Conservation (phyloP, 2,888 invertebrate species). For the Trissolcus japonicus region DNA sequence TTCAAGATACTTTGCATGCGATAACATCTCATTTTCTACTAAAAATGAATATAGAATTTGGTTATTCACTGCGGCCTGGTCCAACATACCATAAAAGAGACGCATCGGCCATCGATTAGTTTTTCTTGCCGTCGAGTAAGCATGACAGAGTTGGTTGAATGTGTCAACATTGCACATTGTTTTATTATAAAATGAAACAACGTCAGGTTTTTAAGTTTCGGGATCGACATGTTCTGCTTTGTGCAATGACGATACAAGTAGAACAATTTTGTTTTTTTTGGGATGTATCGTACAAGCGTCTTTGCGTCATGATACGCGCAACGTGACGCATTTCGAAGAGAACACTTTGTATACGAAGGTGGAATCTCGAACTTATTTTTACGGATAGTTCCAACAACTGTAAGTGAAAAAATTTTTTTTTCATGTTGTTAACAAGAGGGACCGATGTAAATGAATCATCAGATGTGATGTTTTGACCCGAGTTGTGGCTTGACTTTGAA, state of each 20-base stretch:
- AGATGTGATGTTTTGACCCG: conserved; percentile 32
- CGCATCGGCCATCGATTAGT: conserved; percentile 63
- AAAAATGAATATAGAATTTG: conserved; percentile 37
- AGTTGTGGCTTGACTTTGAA: conserved; percentile 30
- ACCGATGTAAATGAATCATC: conserved; percentile 51
- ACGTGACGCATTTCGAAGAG: neutral
- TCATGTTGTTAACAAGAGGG: neutral
- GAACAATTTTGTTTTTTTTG: conserved; percentile 19
- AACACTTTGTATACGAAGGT: conserved; percentile 1
- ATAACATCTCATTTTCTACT: conserved; percentile 7
- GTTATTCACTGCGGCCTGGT: conserved; percentile 60
- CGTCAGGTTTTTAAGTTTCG: conserved; percentile 50
- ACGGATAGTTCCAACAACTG: conserved; percentile 3
- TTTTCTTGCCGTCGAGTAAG: conserved; percentile 39
- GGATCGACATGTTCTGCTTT: conserved; percentile 5
- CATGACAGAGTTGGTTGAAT: conserved; percentile 60
- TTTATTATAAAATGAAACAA: conserved; percentile 59
- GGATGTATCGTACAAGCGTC: conserved; percentile 9
- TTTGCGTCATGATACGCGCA: conserved; percentile 35
- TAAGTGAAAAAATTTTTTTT: neutral
- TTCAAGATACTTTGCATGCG: conserved; percentile 7
- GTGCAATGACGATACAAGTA: conserved; percentile 6
- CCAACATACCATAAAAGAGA: conserved; percentile 60
- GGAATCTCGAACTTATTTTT: conserved; percentile 13
- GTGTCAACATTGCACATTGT: conserved; percentile 62